Conservation (phyloP, 2,113 vertebrate genomes). For the Platichthys stellatus region DNA sequence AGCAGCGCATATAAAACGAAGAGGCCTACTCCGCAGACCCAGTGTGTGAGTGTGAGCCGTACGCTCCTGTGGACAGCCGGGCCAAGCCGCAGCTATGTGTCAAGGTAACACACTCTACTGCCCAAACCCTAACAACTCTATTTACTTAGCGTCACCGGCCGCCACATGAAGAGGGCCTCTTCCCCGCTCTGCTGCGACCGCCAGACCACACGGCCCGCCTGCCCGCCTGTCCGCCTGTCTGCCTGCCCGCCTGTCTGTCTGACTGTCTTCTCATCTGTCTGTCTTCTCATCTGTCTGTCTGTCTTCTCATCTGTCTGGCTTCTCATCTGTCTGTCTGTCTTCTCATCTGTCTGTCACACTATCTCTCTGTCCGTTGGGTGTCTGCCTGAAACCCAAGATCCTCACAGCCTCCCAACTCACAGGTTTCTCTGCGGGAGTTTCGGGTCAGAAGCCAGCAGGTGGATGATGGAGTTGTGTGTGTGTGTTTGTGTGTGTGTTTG, state of each 20-base stretch:
- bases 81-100: constrained; percentile 55
- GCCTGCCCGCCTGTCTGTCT: constrained; percentile 16
- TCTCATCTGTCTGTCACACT: background rate
- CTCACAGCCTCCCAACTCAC: constrained; percentile 41
- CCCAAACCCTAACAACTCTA: constrained; percentile 57
- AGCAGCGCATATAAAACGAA: constrained; percentile 48
- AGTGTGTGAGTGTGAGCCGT: constrained; percentile 23
- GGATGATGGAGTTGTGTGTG: constrained; percentile 31
- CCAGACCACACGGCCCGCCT: constrained; percentile 56
- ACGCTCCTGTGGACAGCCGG: constrained; percentile 52
- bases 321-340: too few relatives aligned
- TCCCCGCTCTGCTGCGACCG: constrained; percentile 23
- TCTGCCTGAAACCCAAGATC: constrained; percentile 50
- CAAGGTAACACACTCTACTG: constrained; percentile 66
- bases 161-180: constrained; percentile 59
- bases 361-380: constrained; percentile 20
- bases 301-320: too few relatives aligned
- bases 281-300: background rate
- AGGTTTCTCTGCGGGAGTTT: constrained; percentile 40
- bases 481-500: background rate
- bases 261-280: too few relatives aligned
- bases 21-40: constrained; percentile 33
- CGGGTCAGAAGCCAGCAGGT: constrained; percentile 73
- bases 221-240: background rate
- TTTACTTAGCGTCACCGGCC: constrained; percentile 59